phyloP scores from a whole-genome alignment of 2,888 invertebrate species.

The Erynnis tages region DNA sequence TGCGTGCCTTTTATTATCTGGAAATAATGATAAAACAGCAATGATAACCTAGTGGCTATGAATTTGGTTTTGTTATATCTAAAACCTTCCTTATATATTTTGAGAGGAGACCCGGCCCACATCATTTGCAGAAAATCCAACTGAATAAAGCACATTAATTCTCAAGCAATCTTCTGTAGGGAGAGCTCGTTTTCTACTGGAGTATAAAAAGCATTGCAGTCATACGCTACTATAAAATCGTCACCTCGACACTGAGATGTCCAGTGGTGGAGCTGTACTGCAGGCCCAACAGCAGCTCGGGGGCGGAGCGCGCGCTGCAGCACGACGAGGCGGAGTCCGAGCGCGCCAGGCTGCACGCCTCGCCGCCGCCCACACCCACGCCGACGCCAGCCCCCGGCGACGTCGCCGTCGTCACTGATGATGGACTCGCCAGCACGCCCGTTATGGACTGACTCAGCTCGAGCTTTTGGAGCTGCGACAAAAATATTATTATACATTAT shows the following conservation, averaged over 20 bases:
- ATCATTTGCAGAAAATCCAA: no score
- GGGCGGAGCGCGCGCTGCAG: constrained; percentile 94
- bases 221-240: neutral
- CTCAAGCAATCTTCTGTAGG: no score
- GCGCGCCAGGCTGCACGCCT: constrained; percentile 88
- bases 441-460: constrained; percentile 58
- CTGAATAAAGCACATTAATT: no score
- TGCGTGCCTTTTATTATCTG: constrained; percentile 84
- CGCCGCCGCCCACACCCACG: constrained; percentile 58
- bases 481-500: no score
- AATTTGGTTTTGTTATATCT: no score
- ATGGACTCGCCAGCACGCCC: constrained; percentile 65
- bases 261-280: constrained; percentile 97
- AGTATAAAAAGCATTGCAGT: no score
- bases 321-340: constrained; percentile 97
- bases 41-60: no score
- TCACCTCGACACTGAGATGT: constrained; percentile 93
- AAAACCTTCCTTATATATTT: no score
- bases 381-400: constrained; percentile 47
- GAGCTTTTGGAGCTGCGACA: constrained; percentile 59
- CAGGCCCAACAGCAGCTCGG: constrained; percentile 94
- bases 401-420: constrained; percentile 55
- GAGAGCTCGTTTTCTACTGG: neutral
- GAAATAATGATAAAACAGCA: no score
- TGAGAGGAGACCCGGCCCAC: no score